phyloP scores from a whole-genome alignment of 2,888 invertebrate species.

The Acanthosoma haemorrhoidale region DNA sequence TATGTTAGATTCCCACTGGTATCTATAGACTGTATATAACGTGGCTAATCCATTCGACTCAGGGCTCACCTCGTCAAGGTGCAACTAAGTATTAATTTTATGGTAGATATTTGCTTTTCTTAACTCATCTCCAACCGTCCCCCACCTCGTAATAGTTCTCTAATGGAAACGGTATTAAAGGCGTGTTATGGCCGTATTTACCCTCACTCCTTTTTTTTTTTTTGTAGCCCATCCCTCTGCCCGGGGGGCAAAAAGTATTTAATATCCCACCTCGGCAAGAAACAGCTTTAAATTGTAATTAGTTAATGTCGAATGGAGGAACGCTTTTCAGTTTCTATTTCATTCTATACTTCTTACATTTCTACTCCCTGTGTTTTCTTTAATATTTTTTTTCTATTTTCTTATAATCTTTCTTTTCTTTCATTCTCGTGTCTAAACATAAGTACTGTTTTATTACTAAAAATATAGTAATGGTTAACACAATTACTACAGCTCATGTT shows the following conservation, averaged over 20 bases:
- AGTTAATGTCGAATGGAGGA: neutral
- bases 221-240: neutral
- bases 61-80: neutral
- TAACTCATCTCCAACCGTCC: neutral
- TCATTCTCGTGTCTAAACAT: too few species aligned
- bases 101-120: conserved; percentile 29
- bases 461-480: too few species aligned
- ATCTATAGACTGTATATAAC: neutral
- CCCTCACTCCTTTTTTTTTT: neutral
- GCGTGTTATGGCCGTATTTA: conserved; percentile 17
- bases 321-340: neutral
- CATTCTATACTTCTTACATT: neutral
- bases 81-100: conserved; percentile 26
- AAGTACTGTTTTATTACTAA: too few species aligned
- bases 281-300: conserved; percentile 25
- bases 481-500: too few species aligned
- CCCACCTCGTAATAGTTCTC: conserved; percentile 12
- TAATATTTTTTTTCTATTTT: neutral
- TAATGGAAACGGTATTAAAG: conserved; percentile 21
- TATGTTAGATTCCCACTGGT: neutral
- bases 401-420: neutral
- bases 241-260: conserved; percentile 24
- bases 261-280: conserved; percentile 5
- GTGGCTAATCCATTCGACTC: conserved; percentile 23
- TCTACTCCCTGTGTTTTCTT: neutral